Percentiles rank a stretch among this genome's conserved stretches.
phyloP scores from a whole-genome alignment of 2,888 invertebrate species.

The Zygaena filipendulae region DNA sequence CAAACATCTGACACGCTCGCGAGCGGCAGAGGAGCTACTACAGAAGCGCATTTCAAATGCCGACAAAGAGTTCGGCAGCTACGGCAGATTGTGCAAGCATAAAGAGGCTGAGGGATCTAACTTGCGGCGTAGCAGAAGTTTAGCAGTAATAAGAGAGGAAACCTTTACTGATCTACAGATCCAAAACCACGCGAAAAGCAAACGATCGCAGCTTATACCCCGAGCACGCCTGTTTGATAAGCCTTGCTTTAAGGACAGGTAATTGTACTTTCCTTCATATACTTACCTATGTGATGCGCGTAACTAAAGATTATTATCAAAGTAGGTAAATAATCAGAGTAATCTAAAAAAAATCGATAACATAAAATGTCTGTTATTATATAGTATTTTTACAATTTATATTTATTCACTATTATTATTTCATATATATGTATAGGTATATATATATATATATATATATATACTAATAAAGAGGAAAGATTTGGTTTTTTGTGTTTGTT shows the following conservation, averaged over 20 bases:
- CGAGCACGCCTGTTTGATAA: constrained; percentile 82
- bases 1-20: constrained; percentile 55
- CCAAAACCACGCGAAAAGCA: constrained; percentile 70
- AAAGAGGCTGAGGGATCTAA: constrained; percentile 63
- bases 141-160: constrained; percentile 82
- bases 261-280: constrained; percentile 20
- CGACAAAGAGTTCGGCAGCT: constrained; percentile 57
- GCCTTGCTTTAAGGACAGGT: constrained; percentile 80
- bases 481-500: too few relatives aligned
- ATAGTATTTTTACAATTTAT: too few relatives aligned
- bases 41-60: constrained; percentile 57
- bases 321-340: too few relatives aligned
- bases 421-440: too few relatives aligned
- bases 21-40: constrained; percentile 53
- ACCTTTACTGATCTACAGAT: constrained; percentile 77
- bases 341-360: constrained; percentile 1
- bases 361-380: too few relatives aligned
- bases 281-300: too few relatives aligned
- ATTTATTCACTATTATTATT: too few relatives aligned
- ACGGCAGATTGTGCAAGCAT: constrained; percentile 59
- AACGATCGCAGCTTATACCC: constrained; percentile 82
- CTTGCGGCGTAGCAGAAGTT: constrained; percentile 75
- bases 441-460: too few relatives aligned
- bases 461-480: too few relatives aligned
- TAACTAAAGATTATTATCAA: too few relatives aligned